A percentile compares a stretch with the other conserved stretches of the same genome.
Evolutionary conservation across 2,113 vertebrate genomes (phyloP).

Genomic region (Siphamia tubifer): DNA sequence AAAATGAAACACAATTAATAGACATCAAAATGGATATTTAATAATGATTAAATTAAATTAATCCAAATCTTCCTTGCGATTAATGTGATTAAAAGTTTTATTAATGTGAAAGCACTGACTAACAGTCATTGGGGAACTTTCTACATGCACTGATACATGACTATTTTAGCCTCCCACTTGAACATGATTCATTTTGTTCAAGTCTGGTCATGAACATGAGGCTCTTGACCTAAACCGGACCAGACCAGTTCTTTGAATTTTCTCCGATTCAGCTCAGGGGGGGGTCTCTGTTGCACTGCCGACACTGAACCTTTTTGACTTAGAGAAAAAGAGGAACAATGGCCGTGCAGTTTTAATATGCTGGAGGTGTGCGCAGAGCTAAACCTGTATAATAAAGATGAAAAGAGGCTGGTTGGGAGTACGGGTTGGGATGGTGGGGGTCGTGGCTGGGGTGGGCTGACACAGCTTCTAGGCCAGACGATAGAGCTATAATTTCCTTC

Average conservation of each 20-base stretch:
- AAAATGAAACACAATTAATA: too few species aligned
- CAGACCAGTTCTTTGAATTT: not conserved
- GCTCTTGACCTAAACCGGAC: not conserved
- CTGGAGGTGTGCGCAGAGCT: not conserved
- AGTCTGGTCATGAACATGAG: not conserved
- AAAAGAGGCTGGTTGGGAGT: not conserved
- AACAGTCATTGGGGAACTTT: too few species aligned
- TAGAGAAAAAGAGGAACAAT: not conserved
- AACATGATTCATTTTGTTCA: not conserved
- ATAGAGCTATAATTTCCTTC: slow-evolving; percentile 71
- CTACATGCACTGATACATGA: too few species aligned
- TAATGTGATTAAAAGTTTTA: too few species aligned
- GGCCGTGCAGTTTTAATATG: slow-evolving; percentile 2
- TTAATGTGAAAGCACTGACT: too few species aligned
- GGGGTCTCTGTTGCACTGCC: not conserved
- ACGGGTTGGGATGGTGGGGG: slow-evolving; percentile 6
- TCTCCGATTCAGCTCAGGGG: not conserved
- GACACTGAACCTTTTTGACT: not conserved
- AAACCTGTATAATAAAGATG: slow-evolving; percentile 16
- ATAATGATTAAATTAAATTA: too few species aligned
- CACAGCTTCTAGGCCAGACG: slow-evolving; percentile 59
- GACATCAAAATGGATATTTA: too few species aligned
- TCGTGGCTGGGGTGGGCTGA: slow-evolving; percentile 33
- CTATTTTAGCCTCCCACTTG: not conserved
- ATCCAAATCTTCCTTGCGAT: too few species aligned